Percentiles rank a stretch among this genome's conserved stretches.
Conservation (phyloP, 2,113 vertebrate species). For the Trichechus manatus region DNA sequence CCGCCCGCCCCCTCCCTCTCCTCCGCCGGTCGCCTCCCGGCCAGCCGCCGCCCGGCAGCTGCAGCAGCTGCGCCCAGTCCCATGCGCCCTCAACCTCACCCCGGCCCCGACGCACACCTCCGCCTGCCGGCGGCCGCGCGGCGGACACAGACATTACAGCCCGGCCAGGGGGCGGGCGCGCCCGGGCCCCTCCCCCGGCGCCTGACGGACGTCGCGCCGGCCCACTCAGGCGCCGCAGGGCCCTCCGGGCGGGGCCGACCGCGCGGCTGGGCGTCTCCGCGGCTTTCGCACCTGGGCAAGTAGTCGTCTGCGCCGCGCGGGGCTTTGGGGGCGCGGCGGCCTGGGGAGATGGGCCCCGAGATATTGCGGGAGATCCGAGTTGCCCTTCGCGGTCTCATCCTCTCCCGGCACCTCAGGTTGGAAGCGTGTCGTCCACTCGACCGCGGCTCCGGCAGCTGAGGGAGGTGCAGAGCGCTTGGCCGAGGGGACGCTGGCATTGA, state of each 20-base stretch:
- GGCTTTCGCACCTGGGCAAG: not conserved
- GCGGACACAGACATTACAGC: not conserved
- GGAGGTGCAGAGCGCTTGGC: constrained; percentile 44
- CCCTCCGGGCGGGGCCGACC: constrained; percentile 38
- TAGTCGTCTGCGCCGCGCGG: rapidly evolving
- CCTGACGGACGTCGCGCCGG: constrained; percentile 63
- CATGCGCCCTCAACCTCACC: not conserved
- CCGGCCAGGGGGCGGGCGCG: not conserved
- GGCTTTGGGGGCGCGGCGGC: rapidly evolving
- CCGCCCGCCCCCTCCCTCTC: not conserved
- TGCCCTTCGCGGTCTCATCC: not conserved
- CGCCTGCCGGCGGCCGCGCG: rapidly evolving
- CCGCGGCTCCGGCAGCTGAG: not conserved
- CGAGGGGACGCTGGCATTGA: too few relatives aligned
- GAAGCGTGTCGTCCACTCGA: not conserved
- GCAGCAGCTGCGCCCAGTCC: not conserved
- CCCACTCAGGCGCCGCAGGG: constrained; percentile 61
- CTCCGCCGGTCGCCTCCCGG: not conserved
- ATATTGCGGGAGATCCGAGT: not conserved
- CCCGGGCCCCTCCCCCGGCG: constrained; percentile 51
- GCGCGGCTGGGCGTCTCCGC: rapidly evolving
- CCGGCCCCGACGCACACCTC: not conserved
- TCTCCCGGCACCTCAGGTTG: too few relatives aligned
- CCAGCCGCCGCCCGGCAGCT: not conserved
- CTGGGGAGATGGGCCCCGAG: not conserved